These are phyloP conservation scores for Megaceryle alcyon DNA, from an alignment of 2,797 vertebrate genomes.

Conservation along the genomic window DNA sequence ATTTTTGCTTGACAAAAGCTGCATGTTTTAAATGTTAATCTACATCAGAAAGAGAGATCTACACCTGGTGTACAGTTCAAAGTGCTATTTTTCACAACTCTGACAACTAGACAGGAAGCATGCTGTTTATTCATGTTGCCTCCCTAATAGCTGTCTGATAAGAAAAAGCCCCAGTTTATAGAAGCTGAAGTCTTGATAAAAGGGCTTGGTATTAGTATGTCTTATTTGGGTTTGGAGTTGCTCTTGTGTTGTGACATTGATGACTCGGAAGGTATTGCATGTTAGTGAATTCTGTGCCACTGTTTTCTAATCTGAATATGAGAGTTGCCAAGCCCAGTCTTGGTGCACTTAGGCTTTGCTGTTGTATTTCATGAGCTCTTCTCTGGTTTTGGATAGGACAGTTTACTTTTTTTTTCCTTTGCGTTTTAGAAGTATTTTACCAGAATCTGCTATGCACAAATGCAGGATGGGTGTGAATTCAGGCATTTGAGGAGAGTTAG, in stretches of 20 bases:
- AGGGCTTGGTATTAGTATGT: neutral
- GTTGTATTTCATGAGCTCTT: rapidly evolving
- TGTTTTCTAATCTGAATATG: neutral
- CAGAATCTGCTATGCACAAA: neutral
- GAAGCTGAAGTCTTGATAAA: neutral
- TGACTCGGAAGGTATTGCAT: neutral
- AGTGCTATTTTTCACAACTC: neutral
- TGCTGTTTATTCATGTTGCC: neutral
- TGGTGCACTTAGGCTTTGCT: neutral
- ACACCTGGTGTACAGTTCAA: neutral
- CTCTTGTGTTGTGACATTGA: rapidly evolving
- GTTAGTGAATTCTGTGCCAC: neutral
- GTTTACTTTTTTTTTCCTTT: neutral
- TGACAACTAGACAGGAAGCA: neutral
- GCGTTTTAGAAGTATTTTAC: neutral
- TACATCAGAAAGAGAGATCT: neutral
- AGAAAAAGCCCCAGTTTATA: neutral
- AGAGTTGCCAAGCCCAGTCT: neutral
- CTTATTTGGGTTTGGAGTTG: neutral
- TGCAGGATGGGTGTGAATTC: neutral
- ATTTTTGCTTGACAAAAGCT: constrained; percentile 2
- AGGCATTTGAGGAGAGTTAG: neutral
- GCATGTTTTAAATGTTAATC: constrained; percentile 10
- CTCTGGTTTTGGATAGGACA: neutral
- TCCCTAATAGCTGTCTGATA: neutral